These are phyloP conservation scores for Neoarius graeffei DNA, from an alignment of 2,113 vertebrate species.

Conservation along the genomic window DNA sequence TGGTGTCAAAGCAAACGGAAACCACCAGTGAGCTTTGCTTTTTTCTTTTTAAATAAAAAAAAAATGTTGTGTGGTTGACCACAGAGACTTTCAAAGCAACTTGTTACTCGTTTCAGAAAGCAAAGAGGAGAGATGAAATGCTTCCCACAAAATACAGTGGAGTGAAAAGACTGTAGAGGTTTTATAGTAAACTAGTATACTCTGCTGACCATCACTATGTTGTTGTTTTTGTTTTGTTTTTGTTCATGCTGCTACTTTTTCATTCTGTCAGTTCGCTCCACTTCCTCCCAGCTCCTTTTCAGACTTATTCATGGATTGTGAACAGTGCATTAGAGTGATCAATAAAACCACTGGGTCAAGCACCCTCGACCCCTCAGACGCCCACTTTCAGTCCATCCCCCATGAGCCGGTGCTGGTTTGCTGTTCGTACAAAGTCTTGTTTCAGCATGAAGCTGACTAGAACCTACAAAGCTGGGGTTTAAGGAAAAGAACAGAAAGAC, in stretches of 20 bases:
- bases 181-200: constrained; percentile 18
- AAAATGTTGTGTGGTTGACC: constrained; percentile 40
- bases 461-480: constrained; percentile 20
- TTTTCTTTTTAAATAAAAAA: not conserved
- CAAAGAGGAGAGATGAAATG: constrained; percentile 25
- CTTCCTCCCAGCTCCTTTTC: not conserved
- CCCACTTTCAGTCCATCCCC: not conserved
- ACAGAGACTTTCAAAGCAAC: constrained; percentile 42
- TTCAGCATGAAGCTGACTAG: constrained; percentile 2
- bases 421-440: constrained; percentile 7
- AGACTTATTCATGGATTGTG: not conserved
- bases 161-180: not conserved
- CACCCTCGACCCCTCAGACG: not conserved
- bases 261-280: not conserved
- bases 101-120: constrained; percentile 45
- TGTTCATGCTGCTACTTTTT: not conserved
- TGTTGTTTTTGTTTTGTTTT: not conserved
- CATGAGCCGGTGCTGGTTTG: not conserved
- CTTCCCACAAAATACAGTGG: constrained; percentile 20
- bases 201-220: not conserved
- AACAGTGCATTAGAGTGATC: not conserved
- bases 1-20: constrained; percentile 29
- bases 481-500: not conserved
- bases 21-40: constrained; percentile 15
- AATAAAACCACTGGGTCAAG: constrained; percentile 25